Conservation (phyloP, 2,113 vertebrate genomes). For the Burhinus oedicnemus region DNA sequence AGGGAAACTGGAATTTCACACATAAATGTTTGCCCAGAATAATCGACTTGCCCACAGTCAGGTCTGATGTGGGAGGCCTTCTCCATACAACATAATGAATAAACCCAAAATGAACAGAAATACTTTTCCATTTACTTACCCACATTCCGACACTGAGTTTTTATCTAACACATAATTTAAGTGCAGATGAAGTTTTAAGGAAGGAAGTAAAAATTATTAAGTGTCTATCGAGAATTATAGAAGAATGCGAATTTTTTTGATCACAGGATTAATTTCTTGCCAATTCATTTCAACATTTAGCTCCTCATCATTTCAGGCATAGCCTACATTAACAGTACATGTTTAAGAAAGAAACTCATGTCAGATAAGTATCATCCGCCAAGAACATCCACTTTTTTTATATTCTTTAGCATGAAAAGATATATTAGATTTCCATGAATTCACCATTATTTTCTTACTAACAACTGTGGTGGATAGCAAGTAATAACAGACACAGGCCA, state of each 20-base stretch:
- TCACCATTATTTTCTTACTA: background rate
- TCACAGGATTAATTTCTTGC: background rate
- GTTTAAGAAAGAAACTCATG: background rate
- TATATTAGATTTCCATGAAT: background rate
- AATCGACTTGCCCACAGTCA: background rate
- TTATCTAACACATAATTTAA: background rate
- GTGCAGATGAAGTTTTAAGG: background rate
- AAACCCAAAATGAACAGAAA: background rate
- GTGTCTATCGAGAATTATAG: background rate
- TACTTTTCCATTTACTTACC: background rate
- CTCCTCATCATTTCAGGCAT: background rate
- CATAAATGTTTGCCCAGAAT: background rate
- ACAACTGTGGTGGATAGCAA: background rate
- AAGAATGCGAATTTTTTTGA: background rate
- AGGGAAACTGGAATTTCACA: background rate
- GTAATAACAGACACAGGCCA: conserved; percentile 2
- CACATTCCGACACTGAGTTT: background rate
- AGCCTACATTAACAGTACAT: background rate
- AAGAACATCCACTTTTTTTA: background rate
- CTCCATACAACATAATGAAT: background rate
- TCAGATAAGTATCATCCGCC: background rate
- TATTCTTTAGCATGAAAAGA: background rate
- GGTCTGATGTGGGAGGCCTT: background rate
- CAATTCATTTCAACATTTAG: background rate
- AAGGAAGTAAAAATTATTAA: background rate